phyloP scores from a whole-genome alignment of 2,888 invertebrate genomes.

The Caenorhabditis sulstoni region DNA sequence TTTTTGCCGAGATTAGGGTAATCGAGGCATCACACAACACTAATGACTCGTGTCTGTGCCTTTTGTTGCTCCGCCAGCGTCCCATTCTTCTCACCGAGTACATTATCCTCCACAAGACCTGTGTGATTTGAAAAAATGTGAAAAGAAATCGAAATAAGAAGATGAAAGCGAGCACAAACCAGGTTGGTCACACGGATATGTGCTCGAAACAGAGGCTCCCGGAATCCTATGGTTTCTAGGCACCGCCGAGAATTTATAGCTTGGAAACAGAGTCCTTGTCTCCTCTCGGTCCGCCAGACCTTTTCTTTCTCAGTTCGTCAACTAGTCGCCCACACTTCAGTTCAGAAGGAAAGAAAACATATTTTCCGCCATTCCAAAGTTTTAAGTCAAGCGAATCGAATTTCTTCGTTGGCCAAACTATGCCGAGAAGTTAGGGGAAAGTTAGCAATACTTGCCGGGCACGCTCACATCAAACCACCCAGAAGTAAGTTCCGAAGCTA shows the following conservation, averaged over 20 bases:
- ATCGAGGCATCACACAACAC: slow-evolving; percentile 32
- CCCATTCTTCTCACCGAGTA: slow-evolving; percentile 21
- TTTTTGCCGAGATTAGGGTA: slow-evolving; percentile 54
- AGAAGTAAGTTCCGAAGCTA: slow-evolving; percentile 35
- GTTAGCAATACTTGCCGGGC: slow-evolving; percentile 18
- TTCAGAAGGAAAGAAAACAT: not conserved
- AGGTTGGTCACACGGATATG: too few relatives aligned
- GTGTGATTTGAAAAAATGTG: too few relatives aligned
- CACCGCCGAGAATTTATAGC: not conserved
- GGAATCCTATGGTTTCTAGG: not conserved
- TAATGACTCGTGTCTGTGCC: slow-evolving; percentile 22
- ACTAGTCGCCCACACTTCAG: too few relatives aligned
- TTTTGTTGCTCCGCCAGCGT: slow-evolving; percentile 13
- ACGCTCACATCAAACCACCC: slow-evolving; percentile 34
- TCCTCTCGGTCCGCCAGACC: not conserved
- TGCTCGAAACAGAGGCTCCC: too few relatives aligned
- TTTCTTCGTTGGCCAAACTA: slow-evolving; percentile 39
- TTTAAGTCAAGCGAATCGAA: slow-evolving; percentile 46
- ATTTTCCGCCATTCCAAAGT: slow-evolving; percentile 16
- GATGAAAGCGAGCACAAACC: too few relatives aligned
- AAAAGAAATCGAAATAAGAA: too few relatives aligned
- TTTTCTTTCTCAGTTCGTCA: not conserved
- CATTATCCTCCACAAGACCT: slow-evolving; percentile 1
- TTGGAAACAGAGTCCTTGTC: not conserved
- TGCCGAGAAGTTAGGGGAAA: slow-evolving; percentile 38